These are phyloP conservation scores for Branchinecta lindahli DNA, from an alignment of 1,140 invertebrate species.

Conservation along the genomic window DNA sequence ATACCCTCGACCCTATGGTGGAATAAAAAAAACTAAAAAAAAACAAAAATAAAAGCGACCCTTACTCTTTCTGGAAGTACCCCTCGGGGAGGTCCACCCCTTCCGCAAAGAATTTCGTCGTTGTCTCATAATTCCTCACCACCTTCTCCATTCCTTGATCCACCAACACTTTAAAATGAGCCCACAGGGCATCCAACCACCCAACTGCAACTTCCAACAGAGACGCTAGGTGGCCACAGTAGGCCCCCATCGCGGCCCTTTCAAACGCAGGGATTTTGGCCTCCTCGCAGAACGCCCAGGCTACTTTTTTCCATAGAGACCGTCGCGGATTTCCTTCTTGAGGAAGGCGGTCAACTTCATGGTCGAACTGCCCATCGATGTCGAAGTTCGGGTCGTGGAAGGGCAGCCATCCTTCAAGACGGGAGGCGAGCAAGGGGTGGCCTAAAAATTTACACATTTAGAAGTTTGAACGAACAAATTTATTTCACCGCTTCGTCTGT, in stretches of 20 bases:
- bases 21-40: too few relatives aligned
- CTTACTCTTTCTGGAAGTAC: background rate
- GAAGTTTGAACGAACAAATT: too few relatives aligned
- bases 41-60: background rate
- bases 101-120: background rate
- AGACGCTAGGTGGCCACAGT: background rate
- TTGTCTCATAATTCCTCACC: background rate
- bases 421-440: background rate
- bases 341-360: background rate
- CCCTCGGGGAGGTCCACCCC: background rate
- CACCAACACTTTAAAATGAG: background rate
- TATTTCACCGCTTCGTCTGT: too few relatives aligned
- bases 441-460: background rate
- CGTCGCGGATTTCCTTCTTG: background rate
- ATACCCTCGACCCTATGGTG: too few relatives aligned
- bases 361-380: background rate
- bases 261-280: background rate
- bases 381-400: background rate
- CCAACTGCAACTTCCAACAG: background rate
- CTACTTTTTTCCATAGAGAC: background rate
- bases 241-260: background rate
- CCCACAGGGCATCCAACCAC: background rate
- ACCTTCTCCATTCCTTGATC: constrained; percentile 2
- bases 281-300: background rate
- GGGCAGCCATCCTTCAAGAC: background rate